These are phyloP conservation scores for Paratilapia polleni DNA, from an alignment of 2,113 vertebrate species.

Conservation along the genomic window DNA sequence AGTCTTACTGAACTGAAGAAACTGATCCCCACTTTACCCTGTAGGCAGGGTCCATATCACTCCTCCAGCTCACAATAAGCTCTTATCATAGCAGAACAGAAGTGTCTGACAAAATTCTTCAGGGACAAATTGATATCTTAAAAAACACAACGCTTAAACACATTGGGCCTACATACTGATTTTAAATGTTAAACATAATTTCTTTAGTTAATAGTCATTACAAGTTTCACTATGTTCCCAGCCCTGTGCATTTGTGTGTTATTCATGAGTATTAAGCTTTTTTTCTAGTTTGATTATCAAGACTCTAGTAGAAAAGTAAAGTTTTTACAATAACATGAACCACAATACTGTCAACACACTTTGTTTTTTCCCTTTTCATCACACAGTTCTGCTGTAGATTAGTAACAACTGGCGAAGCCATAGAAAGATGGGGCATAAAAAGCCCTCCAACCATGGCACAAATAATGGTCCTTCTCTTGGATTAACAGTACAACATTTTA, in stretches of 20 bases:
- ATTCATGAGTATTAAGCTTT: not conserved
- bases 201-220: slow-evolving; percentile 25
- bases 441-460: slow-evolving; percentile 46
- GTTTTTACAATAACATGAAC: not conserved
- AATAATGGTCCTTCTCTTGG: slow-evolving; percentile 44
- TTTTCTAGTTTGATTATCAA: not conserved
- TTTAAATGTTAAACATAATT: slow-evolving; percentile 28
- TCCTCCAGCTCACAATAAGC: slow-evolving; percentile 58
- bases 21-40: slow-evolving; percentile 56
- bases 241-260: not conserved
- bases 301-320: not conserved
- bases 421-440: slow-evolving; percentile 14
- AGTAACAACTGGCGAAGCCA: slow-evolving; percentile 46
- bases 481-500: slow-evolving; percentile 45
- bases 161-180: slow-evolving; percentile 35
- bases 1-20: slow-evolving; percentile 58
- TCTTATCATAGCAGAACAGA: slow-evolving; percentile 70
- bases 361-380: slow-evolving; percentile 4
- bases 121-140: slow-evolving; percentile 54
- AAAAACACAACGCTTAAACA: slow-evolving; percentile 56
- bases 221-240: not conserved
- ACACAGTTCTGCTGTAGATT: slow-evolving; percentile 51
- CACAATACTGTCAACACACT: not conserved
- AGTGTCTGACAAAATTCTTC: slow-evolving; percentile 55
- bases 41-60: slow-evolving; percentile 56